Conservation (phyloP, 2,888 invertebrate genomes). For the Pseudococcus longispinus region DNA sequence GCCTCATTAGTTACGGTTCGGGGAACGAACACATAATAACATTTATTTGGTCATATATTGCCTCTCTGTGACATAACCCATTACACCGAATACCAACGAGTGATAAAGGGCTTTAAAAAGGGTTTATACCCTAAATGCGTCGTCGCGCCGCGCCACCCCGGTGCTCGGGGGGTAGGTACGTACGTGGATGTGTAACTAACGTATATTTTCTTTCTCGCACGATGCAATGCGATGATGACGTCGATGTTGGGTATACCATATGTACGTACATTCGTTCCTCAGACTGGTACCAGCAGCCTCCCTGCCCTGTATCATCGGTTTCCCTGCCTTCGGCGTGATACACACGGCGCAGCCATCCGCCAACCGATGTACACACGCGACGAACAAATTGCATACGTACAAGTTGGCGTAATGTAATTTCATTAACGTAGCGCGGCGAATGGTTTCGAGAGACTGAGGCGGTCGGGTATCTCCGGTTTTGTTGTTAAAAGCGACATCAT, state of each 20-base stretch:
- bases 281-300: too few species aligned
- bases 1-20: slow-evolving; percentile 54
- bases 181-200: background rate
- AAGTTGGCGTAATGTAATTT: background rate
- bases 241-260: background rate
- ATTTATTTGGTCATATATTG: slow-evolving; percentile 55
- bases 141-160: too few species aligned
- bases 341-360: background rate
- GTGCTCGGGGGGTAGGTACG: background rate
- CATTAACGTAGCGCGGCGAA: slow-evolving; percentile 1
- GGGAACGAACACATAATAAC: slow-evolving; percentile 48
- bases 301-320: too few species aligned
- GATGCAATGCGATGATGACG: background rate
- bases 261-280: too few species aligned
- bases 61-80: slow-evolving; percentile 52
- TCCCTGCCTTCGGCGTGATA: too few species aligned
- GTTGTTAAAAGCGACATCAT: slow-evolving; percentile 14
- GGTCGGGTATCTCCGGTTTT: background rate
- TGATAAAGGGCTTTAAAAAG: slow-evolving; percentile 52
- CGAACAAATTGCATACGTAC: slow-evolving; percentile 13
- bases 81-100: slow-evolving; percentile 51
- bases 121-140: slow-evolving; percentile 40
- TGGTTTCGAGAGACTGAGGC: background rate
- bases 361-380: background rate
- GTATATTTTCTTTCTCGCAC: background rate